Base-by-base conservation (phyloP, 1,140 invertebrate species). In the Bombus pascuorum region DNA sequence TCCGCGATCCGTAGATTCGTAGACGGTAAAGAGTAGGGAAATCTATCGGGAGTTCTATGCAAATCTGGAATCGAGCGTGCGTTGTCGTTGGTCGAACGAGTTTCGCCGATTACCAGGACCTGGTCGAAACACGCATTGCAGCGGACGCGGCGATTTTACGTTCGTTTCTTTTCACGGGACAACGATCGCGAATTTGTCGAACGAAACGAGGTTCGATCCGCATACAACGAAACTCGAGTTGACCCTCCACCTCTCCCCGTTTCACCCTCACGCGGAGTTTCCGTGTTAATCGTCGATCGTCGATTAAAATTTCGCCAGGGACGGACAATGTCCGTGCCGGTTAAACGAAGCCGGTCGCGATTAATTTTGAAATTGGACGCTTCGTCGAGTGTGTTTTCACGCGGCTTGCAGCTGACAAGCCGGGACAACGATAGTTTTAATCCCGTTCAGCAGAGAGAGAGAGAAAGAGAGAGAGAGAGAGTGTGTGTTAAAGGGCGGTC, bases 261-360 rank as follows among this genome's bases (percentile, higher is more conserved):
- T 32, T 65, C 62, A 6, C 2, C n/a, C n/a, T 32, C 62, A 2
- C n/a, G 12, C 28, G 3, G 59, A n/a, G 18, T 53, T 53, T 53
- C 47, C 65, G 32, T 28, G 53, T 76, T 59, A 28, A 59, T 34
- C 44, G n/a, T 37, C 65, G 65, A 34, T 71, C 47, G 47, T 44
- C 42, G n/a, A 59, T 57, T n/a, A 32, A 71, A 88, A 84, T 57
- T 87, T 85, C 25, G 59, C 77, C 77, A 9, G 42, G 72, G 59
- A 37, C 42, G 71, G 12, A 74, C 71, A 32, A 47, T 42, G 78
- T 68, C 32, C 25, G 47, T 12, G 62, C 28, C 42, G 71, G 32
- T 22, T 44, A 57, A 66, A 68, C 83, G 83, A 68, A 53, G 80
- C 59, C 47, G 74, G 25, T 39, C 28, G 9, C 39, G 77, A 72